phyloP scores from a whole-genome alignment of 1,140 invertebrate species.

The Neomicropteryx cornuta region DNA sequence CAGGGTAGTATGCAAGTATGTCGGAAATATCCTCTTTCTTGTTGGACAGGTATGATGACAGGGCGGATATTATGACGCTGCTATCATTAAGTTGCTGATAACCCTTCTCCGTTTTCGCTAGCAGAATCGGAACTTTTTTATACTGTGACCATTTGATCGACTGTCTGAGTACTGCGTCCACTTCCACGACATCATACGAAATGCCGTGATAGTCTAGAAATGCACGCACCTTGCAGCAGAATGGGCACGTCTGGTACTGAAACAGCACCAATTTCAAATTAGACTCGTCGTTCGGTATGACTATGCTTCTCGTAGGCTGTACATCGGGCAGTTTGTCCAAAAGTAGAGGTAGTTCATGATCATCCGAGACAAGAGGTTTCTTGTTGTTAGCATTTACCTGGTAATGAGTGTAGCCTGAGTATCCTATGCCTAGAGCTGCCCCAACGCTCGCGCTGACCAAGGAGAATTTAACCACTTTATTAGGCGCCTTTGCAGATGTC shows the following conservation, averaged over 20 bases:
- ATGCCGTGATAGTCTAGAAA: conserved; percentile 91
- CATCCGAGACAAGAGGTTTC: conserved; percentile 15
- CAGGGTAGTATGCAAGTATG: conserved; percentile 77
- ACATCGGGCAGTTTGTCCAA: conserved; percentile 15
- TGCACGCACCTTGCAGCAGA: conserved; percentile 95
- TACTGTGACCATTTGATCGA: conserved; percentile 91
- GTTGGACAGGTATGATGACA: conserved; percentile 69
- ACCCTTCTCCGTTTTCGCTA: conserved; percentile 60
- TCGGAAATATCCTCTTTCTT: conserved; percentile 48
- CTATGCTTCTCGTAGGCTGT: not conserved
- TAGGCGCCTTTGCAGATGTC: too few species aligned
- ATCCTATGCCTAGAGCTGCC: conserved; percentile 30
- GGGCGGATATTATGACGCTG: conserved; percentile 82
- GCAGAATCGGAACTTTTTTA: conserved; percentile 92
- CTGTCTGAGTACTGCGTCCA: conserved; percentile 83
- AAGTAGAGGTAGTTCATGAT: conserved; percentile 25
- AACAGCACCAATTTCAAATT: conserved; percentile 80
- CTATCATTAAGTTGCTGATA: conserved; percentile 88
- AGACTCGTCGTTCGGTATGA: conserved; percentile 41
- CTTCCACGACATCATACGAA: conserved; percentile 94
- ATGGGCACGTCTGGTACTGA: conserved; percentile 97
- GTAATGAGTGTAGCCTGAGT: conserved; percentile 37
- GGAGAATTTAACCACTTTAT: too few species aligned
- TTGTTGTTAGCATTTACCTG: conserved; percentile 26
- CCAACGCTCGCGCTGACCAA: conserved; percentile 36